phyloP scores from a whole-genome alignment of 2,888 invertebrate genomes.

The Eupithecia dodoneata region DNA sequence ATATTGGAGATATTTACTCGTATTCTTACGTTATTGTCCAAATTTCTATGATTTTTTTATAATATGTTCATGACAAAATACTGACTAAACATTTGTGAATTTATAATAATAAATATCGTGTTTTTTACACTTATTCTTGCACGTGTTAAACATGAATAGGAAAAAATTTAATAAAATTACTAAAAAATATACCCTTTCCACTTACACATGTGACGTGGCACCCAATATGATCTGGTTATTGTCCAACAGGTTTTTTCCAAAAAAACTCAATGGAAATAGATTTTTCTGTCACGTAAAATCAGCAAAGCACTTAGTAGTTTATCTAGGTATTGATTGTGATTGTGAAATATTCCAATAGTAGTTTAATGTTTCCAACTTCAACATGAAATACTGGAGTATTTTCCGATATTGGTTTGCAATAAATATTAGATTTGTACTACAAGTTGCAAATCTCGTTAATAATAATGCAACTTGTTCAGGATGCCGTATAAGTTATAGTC shows the following conservation, averaged over 20 bases:
- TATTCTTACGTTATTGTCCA: no score
- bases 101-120: no score
- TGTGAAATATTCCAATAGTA: background rate
- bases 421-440: constrained; percentile 39
- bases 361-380: constrained; percentile 1
- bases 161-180: no score
- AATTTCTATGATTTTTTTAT: no score
- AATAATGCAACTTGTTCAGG: constrained; percentile 40
- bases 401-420: constrained; percentile 34
- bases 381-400: constrained; percentile 7
- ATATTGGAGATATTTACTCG: no score
- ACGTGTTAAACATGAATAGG: no score
- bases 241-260: background rate
- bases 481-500: background rate
- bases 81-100: no score
- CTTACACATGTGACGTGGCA: no score
- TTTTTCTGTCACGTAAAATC: background rate
- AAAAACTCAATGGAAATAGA: background rate
- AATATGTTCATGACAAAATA: no score
- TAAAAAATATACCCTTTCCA: no score
- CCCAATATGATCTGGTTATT: background rate
- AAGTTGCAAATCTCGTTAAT: constrained; percentile 40
- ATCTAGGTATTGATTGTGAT: background rate
- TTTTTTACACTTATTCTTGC: no score
- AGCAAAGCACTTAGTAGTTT: background rate